Base-by-base conservation (phyloP, 2,888 invertebrate species). In the Orchesella flavescens region DNA sequence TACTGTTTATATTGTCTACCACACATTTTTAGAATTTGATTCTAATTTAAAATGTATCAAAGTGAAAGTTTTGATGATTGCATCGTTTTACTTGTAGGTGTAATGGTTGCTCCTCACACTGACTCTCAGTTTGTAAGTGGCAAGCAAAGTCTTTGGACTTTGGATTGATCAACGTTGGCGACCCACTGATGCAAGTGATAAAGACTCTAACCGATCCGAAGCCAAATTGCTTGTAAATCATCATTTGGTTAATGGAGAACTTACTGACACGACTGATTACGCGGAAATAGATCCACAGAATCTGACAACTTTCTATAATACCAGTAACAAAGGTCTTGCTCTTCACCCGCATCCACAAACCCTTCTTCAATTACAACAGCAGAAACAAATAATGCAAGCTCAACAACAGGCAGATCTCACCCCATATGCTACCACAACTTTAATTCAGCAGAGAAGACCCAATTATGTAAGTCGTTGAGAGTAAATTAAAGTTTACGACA, bases 401-500 rank as follows among this genome's bases (percentile, higher is more conserved):
- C 93, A 93, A 89, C 93, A 93, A 90, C 92, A 93, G 78, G 92
- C 93, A 12, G 93, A 93, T 87, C 93, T 93, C 89, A 94, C 94
- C 83, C 94, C 95, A 1, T 95, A 95, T 88, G 95, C 95, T 4
- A 94, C 95, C 0, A 94, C 94, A 79, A 94, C 94, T 90, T 91
- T 94, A 55, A 92, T 94, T 86, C 89, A 87, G 65, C 85, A 85
- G 61, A 53, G 88, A 72, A 86, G 88, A 83, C 87, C 87, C 73
- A 87, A 87, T 87, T 88, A 88, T 84, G 88, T 88, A 87, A 84
- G 88, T 80, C 63, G 10, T 12, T 49, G 3, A 73, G 73, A 43
- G 0, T 12, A 53, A 65, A 65, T 7, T 12, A 15, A n/a, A 15
- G 5, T 49, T 49, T 49, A 49, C n/a, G 49, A 49, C 59, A n/a